These are phyloP conservation scores for Dryas iulia DNA, from an alignment of 1,140 invertebrate genomes.

Conservation along the genomic window DNA sequence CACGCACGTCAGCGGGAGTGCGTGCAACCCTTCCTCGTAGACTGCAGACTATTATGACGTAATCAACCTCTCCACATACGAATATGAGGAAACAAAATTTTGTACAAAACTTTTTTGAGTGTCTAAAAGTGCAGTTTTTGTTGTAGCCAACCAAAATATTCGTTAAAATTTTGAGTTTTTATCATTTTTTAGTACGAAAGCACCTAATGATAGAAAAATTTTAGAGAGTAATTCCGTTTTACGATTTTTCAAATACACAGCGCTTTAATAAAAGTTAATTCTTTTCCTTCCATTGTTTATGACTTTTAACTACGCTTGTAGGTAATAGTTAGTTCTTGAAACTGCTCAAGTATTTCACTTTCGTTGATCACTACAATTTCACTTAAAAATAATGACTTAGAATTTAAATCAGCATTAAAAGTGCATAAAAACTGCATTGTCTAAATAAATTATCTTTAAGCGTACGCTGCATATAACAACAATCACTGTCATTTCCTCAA, in stretches of 20 bases:
- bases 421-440: slow-evolving; percentile 2
- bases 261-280: background rate
- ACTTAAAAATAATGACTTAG: background rate
- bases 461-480: slow-evolving; percentile 31
- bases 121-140: background rate
- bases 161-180: background rate
- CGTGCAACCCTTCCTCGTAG: slow-evolving; percentile 71
- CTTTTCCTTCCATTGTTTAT: background rate
- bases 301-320: background rate
- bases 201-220: background rate
- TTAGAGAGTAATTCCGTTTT: background rate
- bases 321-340: background rate
- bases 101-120: background rate
- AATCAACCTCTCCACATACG: slow-evolving; percentile 72
- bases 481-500: slow-evolving; percentile 46
- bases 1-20: slow-evolving; percentile 55
- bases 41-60: slow-evolving; percentile 67
- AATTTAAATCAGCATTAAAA: background rate
- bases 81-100: slow-evolving; percentile 41
- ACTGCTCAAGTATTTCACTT: background rate
- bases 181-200: background rate
- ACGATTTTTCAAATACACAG: background rate
- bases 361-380: background rate
- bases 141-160: background rate
- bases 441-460: slow-evolving; percentile 12